These are phyloP conservation scores for Portevinia maculata DNA, from an alignment of 2,888 invertebrate species.

Conservation along the genomic window DNA sequence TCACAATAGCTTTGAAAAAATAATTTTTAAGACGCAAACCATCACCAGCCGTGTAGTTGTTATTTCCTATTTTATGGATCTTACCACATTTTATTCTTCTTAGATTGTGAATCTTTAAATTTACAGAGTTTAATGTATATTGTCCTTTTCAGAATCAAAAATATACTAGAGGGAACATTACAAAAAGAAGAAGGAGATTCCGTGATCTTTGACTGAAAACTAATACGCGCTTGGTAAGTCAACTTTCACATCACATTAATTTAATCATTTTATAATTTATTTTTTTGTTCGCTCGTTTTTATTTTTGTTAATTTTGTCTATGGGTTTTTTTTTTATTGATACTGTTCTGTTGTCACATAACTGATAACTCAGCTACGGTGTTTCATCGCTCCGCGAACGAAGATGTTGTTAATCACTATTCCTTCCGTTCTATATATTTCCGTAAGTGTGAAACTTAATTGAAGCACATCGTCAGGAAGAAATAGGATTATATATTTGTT, in stretches of 20 bases:
- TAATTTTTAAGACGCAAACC: too few relatives aligned
- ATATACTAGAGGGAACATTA: conserved; percentile 18
- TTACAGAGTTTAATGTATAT: not conserved
- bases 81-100: too few relatives aligned
- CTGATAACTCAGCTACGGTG: conserved; percentile 17
- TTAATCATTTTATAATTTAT: not conserved
- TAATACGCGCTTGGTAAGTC: conserved; percentile 63
- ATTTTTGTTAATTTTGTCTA: not conserved
- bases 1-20: too few relatives aligned
- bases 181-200: conserved; percentile 22
- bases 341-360: not conserved
- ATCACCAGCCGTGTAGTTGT: too few relatives aligned
- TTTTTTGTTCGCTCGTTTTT: conserved; percentile 13
- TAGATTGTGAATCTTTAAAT: not conserved
- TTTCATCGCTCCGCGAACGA: not conserved
- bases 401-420: not conserved
- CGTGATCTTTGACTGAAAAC: conserved; percentile 54
- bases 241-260: too few relatives aligned
- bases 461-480: not conserved
- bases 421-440: not conserved
- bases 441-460: not conserved
- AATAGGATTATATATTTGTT: conserved; percentile 46
- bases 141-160: conserved; percentile 44
- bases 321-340: not conserved
- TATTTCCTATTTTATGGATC: too few relatives aligned